These are phyloP conservation scores for Pseudomugil gertrudae DNA, from an alignment of 2,797 vertebrate species.

Conservation along the genomic window DNA sequence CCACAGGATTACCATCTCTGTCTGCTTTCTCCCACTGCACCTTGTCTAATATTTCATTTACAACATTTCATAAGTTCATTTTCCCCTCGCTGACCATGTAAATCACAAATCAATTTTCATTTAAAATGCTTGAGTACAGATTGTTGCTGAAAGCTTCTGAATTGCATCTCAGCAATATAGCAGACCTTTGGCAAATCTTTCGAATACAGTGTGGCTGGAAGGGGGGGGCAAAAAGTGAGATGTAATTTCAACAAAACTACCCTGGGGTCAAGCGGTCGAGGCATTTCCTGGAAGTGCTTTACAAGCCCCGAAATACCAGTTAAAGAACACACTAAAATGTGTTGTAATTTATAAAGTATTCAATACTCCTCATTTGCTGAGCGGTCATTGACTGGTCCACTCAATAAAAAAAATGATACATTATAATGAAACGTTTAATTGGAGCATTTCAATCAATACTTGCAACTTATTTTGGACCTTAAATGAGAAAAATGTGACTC, in stretches of 20 bases:
- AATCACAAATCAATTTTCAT: constrained; percentile 99
- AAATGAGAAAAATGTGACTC: constrained; percentile 5
- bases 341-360: constrained; percentile 36
- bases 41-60: constrained; percentile 99
- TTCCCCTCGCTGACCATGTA: constrained; percentile 99
- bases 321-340: constrained; percentile 59
- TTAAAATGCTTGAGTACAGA: constrained; percentile 96
- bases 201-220: constrained; percentile 57
- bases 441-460: constrained; percentile 31
- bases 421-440: constrained; percentile 43
- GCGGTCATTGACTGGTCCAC: constrained; percentile 31
- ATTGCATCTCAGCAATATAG: constrained; percentile 86
- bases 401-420: constrained; percentile 25
- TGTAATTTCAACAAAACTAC: constrained; percentile 75
- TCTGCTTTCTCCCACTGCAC: constrained; percentile 79
- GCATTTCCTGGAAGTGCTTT: constrained; percentile 61
- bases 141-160: constrained; percentile 91
- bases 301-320: constrained; percentile 60
- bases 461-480: background rate
- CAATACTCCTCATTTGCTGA: constrained; percentile 31
- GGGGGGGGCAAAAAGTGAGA: constrained; percentile 51
- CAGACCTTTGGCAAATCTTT: constrained; percentile 90
- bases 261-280: constrained; percentile 68
- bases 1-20: constrained; percentile 94
- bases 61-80: constrained; percentile 99